Evolutionary conservation across 1,140 invertebrate genomes (phyloP).

Genomic region (Parasteatoda tepidariorum): DNA sequence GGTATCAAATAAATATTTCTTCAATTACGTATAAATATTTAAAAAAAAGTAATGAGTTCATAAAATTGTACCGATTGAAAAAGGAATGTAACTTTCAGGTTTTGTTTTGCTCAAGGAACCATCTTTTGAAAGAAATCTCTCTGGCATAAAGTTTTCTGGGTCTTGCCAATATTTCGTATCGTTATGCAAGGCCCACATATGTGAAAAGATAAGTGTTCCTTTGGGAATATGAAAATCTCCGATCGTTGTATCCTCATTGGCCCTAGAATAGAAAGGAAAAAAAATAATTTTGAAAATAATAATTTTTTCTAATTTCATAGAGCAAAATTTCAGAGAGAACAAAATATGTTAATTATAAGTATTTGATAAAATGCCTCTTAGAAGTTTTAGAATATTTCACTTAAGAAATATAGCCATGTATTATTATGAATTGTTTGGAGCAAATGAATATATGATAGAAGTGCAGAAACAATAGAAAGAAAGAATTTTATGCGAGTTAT

Average conservation of each 20-base stretch:
- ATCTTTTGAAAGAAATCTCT: constrained; percentile 71
- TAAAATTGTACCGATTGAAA: constrained; percentile 60
- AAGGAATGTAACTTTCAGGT: constrained; percentile 64
- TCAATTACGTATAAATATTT: no score
- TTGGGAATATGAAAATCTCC: constrained; percentile 58
- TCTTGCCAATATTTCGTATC: constrained; percentile 77
- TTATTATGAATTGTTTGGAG: no score
- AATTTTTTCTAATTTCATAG: not conserved
- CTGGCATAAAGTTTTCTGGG: constrained; percentile 78
- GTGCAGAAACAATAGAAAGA: no score
- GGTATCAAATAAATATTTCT: no score
- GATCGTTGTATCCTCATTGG: constrained; percentile 44
- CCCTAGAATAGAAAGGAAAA: constrained; percentile 6
- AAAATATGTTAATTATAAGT: no score
- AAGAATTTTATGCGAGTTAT: no score
- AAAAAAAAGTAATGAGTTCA: no score
- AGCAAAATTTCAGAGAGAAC: no score
- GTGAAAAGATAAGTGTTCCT: constrained; percentile 73
- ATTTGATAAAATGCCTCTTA: no score
- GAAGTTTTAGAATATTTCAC: no score
- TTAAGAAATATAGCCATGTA: no score
- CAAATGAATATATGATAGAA: no score
- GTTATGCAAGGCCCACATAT: constrained; percentile 78
- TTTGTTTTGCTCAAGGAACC: constrained; percentile 25
- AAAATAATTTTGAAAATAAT: not conserved